Conservation (phyloP, 35 echinoderm and acorn worm species). For the Ophioderma brevispina region DNA sequence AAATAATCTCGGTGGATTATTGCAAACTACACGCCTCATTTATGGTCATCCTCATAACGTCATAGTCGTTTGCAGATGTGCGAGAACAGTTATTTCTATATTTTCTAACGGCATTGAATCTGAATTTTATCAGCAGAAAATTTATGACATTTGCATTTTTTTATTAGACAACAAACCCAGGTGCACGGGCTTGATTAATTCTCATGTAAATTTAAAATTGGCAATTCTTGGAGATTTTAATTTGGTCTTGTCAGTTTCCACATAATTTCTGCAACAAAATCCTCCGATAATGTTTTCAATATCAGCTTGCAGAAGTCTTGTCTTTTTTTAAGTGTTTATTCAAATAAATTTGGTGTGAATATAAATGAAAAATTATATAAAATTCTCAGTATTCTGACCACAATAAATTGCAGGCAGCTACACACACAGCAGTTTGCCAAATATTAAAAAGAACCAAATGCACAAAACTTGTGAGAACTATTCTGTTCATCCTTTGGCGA, state of each 20-base stretch:
- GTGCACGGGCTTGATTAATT: background rate
- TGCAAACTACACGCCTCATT: conserved; percentile 5
- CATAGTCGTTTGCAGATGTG: conserved; percentile 12
- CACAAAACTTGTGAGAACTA: too few species aligned
- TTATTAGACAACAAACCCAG: background rate
- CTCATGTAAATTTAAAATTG: background rate
- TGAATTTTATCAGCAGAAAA: background rate
- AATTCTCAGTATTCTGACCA: too few species aligned
- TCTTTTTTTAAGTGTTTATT: too few species aligned
- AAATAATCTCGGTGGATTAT: background rate
- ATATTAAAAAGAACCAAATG: too few species aligned
- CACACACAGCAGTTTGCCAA: too few species aligned
- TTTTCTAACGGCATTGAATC: background rate
- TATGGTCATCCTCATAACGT: background rate
- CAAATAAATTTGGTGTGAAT: too few species aligned
- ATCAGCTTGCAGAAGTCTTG: too few species aligned
- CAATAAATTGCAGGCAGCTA: too few species aligned
- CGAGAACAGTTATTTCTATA: background rate
- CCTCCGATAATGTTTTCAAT: too few species aligned
- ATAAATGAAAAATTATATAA: too few species aligned
- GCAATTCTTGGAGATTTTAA: background rate
- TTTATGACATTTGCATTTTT: background rate
- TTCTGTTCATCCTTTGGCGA: too few species aligned
- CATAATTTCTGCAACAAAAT: too few species aligned
- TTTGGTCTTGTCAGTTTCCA: background rate